Conservation (phyloP, 1,140 invertebrate species). For the Ditylenchus dipsaci region DNA sequence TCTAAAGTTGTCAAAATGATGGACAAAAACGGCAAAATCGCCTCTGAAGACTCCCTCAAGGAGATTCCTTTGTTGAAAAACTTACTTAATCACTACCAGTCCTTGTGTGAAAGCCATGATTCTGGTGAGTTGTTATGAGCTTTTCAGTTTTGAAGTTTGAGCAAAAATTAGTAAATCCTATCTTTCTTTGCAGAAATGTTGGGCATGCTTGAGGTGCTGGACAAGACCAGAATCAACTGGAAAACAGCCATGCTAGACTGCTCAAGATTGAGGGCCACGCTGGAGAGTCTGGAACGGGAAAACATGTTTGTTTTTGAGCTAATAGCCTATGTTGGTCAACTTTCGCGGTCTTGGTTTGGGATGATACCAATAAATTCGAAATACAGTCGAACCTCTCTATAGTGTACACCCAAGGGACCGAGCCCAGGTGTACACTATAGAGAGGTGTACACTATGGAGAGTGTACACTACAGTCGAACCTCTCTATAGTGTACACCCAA, state of each 20-base stretch:
- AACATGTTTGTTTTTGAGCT: neutral
- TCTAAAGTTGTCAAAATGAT: too few relatives aligned
- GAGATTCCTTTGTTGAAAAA: neutral
- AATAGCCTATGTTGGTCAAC: neutral
- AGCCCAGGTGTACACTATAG: too few relatives aligned
- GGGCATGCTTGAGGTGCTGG: neutral
- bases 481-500: too few relatives aligned
- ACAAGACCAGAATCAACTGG: neutral
- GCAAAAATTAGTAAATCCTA: neutral
- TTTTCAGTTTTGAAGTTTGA: neutral
- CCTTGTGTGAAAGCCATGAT: neutral
- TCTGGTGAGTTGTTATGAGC: neutral
- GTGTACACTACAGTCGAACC: too few relatives aligned
- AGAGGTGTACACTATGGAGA: too few relatives aligned
- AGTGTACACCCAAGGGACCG: too few relatives aligned
- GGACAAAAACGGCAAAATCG: neutral
- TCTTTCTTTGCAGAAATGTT: slow-evolving; percentile 1
- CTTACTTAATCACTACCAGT: neutral
- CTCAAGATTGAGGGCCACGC: neutral
- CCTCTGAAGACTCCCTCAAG: slow-evolving; percentile 3
- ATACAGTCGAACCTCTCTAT: too few relatives aligned
- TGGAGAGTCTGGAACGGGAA: slow-evolving; percentile 3
- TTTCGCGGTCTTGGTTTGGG: too few relatives aligned
- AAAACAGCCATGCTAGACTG: neutral
- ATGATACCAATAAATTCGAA: too few relatives aligned